Evolutionary conservation across 1,140 invertebrate genomes (phyloP).

Genomic region (Drosophila bipectinata): DNA sequence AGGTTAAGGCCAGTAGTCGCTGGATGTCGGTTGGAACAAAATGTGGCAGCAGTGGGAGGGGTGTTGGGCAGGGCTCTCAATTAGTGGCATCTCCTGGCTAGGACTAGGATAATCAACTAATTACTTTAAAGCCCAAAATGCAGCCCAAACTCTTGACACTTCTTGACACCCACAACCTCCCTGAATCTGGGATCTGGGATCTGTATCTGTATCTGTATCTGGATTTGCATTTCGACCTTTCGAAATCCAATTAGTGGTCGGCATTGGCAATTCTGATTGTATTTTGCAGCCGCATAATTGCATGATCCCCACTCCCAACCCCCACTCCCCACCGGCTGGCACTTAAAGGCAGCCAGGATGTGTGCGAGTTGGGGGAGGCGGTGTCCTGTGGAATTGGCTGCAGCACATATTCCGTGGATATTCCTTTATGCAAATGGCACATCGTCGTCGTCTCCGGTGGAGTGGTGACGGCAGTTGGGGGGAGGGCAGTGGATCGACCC

Average conservation of each 20-base stretch:
- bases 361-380: background rate
- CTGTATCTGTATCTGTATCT: too few relatives aligned
- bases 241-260: slow-evolving; percentile 25
- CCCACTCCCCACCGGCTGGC: background rate
- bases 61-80: slow-evolving; percentile 15
- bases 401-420: slow-evolving; percentile 24
- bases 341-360: background rate
- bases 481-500: too few relatives aligned
- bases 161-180: background rate
- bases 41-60: slow-evolving; percentile 20
- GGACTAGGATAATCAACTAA: too few relatives aligned
- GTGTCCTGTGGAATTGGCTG: background rate
- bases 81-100: slow-evolving; percentile 3
- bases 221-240: slow-evolving; percentile 14
- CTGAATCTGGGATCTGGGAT: background rate
- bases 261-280: slow-evolving; percentile 28
- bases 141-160: background rate
- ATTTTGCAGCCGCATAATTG: slow-evolving; percentile 39
- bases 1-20: slow-evolving; percentile 43
- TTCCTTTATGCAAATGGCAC: slow-evolving; percentile 71
- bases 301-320: slow-evolving; percentile 4
- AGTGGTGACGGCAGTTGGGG: background rate
- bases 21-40: slow-evolving; percentile 24
- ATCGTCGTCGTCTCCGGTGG: slow-evolving; percentile 23
- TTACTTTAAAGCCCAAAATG: too few relatives aligned